Percentiles rank a stretch among this genome's conserved stretches.
Conservation (phyloP, 2,797 vertebrate genomes). For the Syndactyla subalaris region DNA sequence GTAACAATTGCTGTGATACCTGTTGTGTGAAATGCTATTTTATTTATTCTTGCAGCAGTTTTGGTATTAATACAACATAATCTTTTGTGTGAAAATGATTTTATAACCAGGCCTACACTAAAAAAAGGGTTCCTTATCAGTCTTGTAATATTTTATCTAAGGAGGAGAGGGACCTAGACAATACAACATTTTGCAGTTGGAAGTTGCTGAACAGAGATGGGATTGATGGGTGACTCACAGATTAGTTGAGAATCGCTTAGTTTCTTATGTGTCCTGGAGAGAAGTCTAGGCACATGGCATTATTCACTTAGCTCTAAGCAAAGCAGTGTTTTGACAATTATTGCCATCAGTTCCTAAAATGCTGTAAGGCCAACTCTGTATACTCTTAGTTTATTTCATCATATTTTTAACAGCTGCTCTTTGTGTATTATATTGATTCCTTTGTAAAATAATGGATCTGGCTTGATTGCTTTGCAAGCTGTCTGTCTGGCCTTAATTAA, state of each 20-base stretch:
- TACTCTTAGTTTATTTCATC: background rate
- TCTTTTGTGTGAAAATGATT: background rate
- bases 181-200: background rate
- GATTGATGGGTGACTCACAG: background rate
- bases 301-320: background rate
- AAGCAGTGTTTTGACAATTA: background rate
- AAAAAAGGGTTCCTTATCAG: background rate
- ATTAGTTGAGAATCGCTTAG: background rate
- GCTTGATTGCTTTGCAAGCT: background rate
- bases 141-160: background rate
- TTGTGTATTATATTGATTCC: background rate
- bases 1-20: background rate
- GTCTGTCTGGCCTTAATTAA: background rate
- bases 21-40: background rate
- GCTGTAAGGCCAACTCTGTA: rapidly evolving
- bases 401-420: background rate
- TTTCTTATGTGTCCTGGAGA: background rate
- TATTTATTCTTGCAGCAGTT: background rate
- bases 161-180: background rate
- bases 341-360: background rate
- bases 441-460: background rate
- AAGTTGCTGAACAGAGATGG: background rate
- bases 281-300: background rate
- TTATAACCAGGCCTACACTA: background rate
- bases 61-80: background rate